Evolutionary conservation across 2,797 vertebrate species (phyloP).

Genomic region (Pipistrellus pygmaeus): DNA sequence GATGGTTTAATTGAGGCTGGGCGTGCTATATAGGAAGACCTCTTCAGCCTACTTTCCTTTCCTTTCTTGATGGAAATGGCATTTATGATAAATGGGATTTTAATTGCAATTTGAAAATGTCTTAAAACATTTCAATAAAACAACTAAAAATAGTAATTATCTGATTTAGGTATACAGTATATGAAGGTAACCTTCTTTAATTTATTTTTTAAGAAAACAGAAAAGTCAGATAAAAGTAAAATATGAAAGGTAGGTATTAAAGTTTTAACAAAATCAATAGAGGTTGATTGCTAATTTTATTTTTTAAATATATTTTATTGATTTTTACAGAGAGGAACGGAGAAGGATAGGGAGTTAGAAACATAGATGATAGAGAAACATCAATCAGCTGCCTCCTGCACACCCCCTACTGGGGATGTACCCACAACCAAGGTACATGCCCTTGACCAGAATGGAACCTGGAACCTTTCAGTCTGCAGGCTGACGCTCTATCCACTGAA

Average conservation of each 20-base stretch:
- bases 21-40: neutral
- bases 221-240: conserved; percentile 1
- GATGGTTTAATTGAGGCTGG: neutral
- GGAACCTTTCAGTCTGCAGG: too few species aligned
- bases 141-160: conserved; percentile 1
- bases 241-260: neutral
- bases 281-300: conserved; percentile 10
- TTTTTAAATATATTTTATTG: too few species aligned
- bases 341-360: too few species aligned
- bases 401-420: too few species aligned
- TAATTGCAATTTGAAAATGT: neutral
- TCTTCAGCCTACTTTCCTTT: neutral
- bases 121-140: neutral
- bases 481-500: too few species aligned
- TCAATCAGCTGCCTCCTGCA: too few species aligned
- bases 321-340: too few species aligned
- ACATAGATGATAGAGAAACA: too few species aligned
- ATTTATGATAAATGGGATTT: conserved; percentile 28
- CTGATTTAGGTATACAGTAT: neutral
- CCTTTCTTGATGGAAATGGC: neutral
- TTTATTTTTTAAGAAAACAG: neutral
- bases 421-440: too few species aligned
- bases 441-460: too few species aligned
- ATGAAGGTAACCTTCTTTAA: neutral
- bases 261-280: neutral